phyloP scores from a whole-genome alignment of 2,797 vertebrate species.

The Macroramphosus scolopax region DNA sequence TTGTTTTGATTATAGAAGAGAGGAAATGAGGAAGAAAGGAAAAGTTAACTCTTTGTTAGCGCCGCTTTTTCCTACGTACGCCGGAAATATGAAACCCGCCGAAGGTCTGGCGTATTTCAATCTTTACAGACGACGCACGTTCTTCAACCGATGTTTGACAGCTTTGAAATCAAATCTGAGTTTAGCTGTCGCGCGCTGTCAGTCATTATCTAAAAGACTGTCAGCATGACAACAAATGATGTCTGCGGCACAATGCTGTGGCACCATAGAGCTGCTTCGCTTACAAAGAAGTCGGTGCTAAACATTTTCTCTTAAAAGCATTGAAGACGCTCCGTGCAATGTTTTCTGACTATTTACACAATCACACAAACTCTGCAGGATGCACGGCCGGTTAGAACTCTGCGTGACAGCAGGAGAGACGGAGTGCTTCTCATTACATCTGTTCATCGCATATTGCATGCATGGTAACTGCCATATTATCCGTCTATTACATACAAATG shows the following conservation, averaged over 20 bases:
- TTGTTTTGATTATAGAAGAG: slow-evolving; percentile 43
- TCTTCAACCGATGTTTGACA: slow-evolving; percentile 65
- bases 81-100: slow-evolving; percentile 30
- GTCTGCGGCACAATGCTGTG: slow-evolving; percentile 44
- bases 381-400: slow-evolving; percentile 2
- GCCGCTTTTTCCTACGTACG: slow-evolving; percentile 13
- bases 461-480: slow-evolving; percentile 11
- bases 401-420: too few species aligned
- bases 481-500: slow-evolving; percentile 18
- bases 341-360: slow-evolving; percentile 13
- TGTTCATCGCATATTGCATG: slow-evolving; percentile 3
- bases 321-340: not conserved
- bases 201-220: slow-evolving; percentile 57
- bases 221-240: slow-evolving; percentile 49
- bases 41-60: slow-evolving; percentile 22
- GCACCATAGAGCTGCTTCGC: slow-evolving; percentile 30
- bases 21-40: not conserved
- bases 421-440: slow-evolving; percentile 5
- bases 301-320: slow-evolving; percentile 21
- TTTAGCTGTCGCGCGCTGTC: slow-evolving; percentile 62
- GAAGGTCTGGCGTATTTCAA: slow-evolving; percentile 48
- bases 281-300: slow-evolving; percentile 31
- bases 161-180: slow-evolving; percentile 61
- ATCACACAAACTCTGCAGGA: slow-evolving; percentile 16
- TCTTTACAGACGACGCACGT: slow-evolving; percentile 39